These are phyloP conservation scores for Notoglanidium macrostoma DNA, from an alignment of 2,797 vertebrate species.

Conservation along the genomic window DNA sequence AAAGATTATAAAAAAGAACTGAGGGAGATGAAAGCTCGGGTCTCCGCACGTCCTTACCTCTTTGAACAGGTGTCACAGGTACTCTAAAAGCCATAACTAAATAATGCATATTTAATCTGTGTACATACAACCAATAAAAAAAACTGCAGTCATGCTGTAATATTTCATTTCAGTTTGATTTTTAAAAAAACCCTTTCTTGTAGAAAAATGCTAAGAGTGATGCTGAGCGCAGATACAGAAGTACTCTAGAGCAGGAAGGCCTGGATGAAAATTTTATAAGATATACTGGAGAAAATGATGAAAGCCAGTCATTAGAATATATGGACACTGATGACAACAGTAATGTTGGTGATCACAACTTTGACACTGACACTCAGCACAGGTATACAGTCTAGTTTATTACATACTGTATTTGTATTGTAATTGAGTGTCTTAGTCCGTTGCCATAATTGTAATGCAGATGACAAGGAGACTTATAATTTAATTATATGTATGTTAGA, in stretches of 20 bases:
- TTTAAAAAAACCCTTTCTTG: slow-evolving; percentile 22
- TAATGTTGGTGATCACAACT: slow-evolving; percentile 54
- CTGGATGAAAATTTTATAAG: slow-evolving; percentile 86
- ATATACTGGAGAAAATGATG: slow-evolving; percentile 71
- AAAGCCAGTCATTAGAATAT: slow-evolving; percentile 48
- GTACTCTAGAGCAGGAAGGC: slow-evolving; percentile 80
- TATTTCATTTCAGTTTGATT: background rate
- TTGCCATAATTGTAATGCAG: background rate
- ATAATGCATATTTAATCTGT: slow-evolving; percentile 14
- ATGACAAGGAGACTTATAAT: background rate
- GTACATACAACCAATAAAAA: background rate
- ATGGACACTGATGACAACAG: slow-evolving; percentile 43
- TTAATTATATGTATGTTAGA: background rate
- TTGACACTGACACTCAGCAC: slow-evolving; percentile 54
- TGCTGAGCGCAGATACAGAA: slow-evolving; percentile 81
- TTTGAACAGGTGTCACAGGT: slow-evolving; percentile 93
- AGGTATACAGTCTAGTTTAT: slow-evolving; percentile 66
- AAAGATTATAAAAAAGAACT: slow-evolving; percentile 88
- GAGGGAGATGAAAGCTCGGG: slow-evolving; percentile 85
- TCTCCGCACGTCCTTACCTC: slow-evolving; percentile 85
- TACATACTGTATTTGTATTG: background rate
- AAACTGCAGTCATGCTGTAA: background rate
- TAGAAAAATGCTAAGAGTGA: slow-evolving; percentile 80
- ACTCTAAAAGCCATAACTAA: slow-evolving; percentile 48
- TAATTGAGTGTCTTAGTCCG: background rate